Conservation (phyloP, 1,140 invertebrate genomes). For the Eufriesea mexicana region DNA sequence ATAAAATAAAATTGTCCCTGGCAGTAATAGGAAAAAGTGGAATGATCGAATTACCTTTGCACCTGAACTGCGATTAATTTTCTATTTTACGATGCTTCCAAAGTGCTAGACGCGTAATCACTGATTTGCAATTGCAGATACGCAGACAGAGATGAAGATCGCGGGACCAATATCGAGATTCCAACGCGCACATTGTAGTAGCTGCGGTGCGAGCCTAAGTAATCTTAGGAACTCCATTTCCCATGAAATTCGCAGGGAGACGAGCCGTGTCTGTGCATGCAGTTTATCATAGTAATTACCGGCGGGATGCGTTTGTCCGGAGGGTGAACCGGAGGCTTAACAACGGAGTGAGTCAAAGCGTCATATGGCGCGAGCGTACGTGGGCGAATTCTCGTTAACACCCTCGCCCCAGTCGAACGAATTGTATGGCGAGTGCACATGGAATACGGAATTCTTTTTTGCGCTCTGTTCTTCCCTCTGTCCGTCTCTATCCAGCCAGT, state of each 20-base stretch:
- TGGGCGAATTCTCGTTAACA: conserved; percentile 75
- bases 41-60: too few species aligned
- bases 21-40: too few species aligned
- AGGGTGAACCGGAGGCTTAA: conserved; percentile 64
- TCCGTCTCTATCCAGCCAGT: not conserved
- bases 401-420: conserved; percentile 68
- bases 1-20: too few species aligned
- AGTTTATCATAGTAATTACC: conserved; percentile 78
- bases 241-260: conserved; percentile 50
- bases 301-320: conserved; percentile 62
- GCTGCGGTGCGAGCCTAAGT: not conserved
- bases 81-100: not conserved
- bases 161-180: not conserved
- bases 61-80: too few species aligned
- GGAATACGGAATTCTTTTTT: conserved; percentile 64
- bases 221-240: conserved; percentile 32
- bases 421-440: conserved; percentile 65
- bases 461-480: conserved; percentile 6
- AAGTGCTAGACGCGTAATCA: not conserved
- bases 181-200: too few species aligned
- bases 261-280: conserved; percentile 53
- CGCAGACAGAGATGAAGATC: not conserved
- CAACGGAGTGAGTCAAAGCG: conserved; percentile 68
- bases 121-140: too few species aligned
- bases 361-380: conserved; percentile 73